phyloP scores from a whole-genome alignment of 37 sponge, comb jelly and placozoan species.

The Amphimedon queenslandica region DNA sequence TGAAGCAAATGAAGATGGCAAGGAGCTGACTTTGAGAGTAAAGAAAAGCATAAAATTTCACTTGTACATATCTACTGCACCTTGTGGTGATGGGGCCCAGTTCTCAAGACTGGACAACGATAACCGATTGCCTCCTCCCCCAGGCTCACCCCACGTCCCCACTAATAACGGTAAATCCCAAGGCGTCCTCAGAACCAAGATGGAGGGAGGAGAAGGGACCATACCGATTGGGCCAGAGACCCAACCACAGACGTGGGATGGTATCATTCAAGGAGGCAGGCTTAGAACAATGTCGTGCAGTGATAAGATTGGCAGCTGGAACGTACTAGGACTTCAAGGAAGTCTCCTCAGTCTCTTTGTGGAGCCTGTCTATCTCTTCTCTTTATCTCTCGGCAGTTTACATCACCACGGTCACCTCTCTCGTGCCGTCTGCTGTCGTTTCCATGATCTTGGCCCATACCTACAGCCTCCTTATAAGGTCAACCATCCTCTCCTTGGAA shows the following conservation, averaged over 20 bases:
- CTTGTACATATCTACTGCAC: conserved; percentile 95
- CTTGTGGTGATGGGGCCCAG: conserved; percentile 94
- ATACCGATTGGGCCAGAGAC: conserved; percentile 66
- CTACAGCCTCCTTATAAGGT: conserved; percentile 56
- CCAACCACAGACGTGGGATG: conserved; percentile 82
- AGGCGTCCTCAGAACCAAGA: conserved; percentile 90
- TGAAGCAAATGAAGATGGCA: neutral
- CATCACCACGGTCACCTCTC: conserved; percentile 96
- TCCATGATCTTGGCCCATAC: conserved; percentile 8
- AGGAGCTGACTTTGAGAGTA: conserved; percentile 3
- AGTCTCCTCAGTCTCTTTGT: conserved; percentile 82
- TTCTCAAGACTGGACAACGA: conserved; percentile 70
- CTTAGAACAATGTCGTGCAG: conserved; percentile 95
- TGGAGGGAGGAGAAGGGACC: conserved; percentile 96
- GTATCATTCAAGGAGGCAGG: conserved; percentile 75
- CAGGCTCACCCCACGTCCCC: conserved; percentile 51
- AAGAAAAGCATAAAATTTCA: conserved; percentile 64
- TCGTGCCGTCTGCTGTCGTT: conserved; percentile 92
- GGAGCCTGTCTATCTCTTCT: conserved; percentile 79
- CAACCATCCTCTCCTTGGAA: conserved; percentile 76
- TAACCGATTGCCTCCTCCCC: conserved; percentile 36
- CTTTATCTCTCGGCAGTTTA: conserved; percentile 87
- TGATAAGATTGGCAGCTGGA: conserved; percentile 93
- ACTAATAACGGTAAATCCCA: conserved; percentile 70
- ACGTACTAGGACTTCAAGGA: conserved; percentile 94